phyloP scores from a whole-genome alignment of 2,113 vertebrate genomes.

The Alaudala cheleensis region DNA sequence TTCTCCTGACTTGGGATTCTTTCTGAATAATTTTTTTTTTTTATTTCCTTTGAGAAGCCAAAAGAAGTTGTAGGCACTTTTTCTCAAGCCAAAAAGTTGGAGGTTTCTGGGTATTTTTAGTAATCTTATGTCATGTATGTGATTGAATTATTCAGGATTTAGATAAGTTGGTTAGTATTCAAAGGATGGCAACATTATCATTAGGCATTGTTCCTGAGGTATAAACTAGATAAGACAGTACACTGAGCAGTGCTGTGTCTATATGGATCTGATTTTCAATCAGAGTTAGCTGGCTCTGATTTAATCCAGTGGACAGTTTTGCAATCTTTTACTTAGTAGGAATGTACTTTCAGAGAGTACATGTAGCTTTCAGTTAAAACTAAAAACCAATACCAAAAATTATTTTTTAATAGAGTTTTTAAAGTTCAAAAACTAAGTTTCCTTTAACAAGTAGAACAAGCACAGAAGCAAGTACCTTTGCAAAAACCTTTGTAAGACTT shows the following conservation, averaged over 20 bases:
- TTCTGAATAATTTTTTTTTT: not conserved
- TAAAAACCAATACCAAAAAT: not conserved
- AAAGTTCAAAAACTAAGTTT: not conserved
- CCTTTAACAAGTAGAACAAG: not conserved
- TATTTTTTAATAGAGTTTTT: not conserved
- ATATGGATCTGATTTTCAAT: not conserved
- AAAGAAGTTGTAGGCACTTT: not conserved
- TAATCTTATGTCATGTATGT: not conserved
- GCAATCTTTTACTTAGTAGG: not conserved
- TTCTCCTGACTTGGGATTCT: not conserved
- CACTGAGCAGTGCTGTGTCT: not conserved
- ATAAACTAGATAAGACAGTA: not conserved
- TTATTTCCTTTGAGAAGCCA: not conserved
- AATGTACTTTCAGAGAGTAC: not conserved
- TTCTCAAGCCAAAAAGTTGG: not conserved
- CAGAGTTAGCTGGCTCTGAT: not conserved
- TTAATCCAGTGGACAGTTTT: not conserved
- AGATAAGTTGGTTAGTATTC: not conserved
- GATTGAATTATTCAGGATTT: not conserved
- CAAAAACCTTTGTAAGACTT: not conserved
- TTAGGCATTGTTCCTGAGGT: not conserved
- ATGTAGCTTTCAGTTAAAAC: not conserved
- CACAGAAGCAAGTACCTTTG: not conserved
- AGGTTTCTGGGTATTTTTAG: not conserved
- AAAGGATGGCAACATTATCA: not conserved